Evolutionary conservation across 2,888 invertebrate species (phyloP).

Genomic region (Criorhina ranunculi): DNA sequence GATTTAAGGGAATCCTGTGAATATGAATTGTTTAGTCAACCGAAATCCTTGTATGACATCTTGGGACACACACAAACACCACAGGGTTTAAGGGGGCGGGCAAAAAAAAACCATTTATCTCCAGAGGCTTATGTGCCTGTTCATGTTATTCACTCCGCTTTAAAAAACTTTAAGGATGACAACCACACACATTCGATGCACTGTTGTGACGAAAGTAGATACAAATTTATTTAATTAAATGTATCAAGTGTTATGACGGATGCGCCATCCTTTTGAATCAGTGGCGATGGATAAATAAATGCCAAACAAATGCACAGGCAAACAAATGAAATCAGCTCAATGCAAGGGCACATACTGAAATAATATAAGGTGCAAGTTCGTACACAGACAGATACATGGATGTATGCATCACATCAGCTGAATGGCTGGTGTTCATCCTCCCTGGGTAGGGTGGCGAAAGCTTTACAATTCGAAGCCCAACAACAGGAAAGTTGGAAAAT

Average conservation of each 20-base stretch:
- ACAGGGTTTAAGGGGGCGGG: too few relatives aligned
- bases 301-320: conserved; percentile 44
- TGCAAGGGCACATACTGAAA: conserved; percentile 57
- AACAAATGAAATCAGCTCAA: conserved; percentile 68
- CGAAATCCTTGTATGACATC: conserved; percentile 20
- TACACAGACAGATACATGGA: background rate
- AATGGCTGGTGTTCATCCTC: conserved; percentile 38
- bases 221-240: conserved; percentile 62
- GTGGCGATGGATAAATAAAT: conserved; percentile 59
- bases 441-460: background rate
- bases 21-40: conserved; percentile 32
- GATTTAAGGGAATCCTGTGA: conserved; percentile 12
- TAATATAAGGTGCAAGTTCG: conserved; percentile 55
- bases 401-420: conserved; percentile 32
- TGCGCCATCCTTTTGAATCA: background rate
- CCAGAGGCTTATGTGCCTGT: conserved; percentile 13
- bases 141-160: background rate
- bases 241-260: conserved; percentile 28
- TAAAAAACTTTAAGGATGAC: conserved; percentile 14
- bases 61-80: background rate
- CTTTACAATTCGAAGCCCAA: conserved; percentile 16
- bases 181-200: background rate
- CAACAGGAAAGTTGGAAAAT: conserved; percentile 34
- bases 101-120: conserved; percentile 13
- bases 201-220: background rate